A percentile compares a stretch with the other conserved stretches of the same genome.
Conservation (phyloP, 2,888 invertebrate species). For the Pseudolycoriella hygida region DNA sequence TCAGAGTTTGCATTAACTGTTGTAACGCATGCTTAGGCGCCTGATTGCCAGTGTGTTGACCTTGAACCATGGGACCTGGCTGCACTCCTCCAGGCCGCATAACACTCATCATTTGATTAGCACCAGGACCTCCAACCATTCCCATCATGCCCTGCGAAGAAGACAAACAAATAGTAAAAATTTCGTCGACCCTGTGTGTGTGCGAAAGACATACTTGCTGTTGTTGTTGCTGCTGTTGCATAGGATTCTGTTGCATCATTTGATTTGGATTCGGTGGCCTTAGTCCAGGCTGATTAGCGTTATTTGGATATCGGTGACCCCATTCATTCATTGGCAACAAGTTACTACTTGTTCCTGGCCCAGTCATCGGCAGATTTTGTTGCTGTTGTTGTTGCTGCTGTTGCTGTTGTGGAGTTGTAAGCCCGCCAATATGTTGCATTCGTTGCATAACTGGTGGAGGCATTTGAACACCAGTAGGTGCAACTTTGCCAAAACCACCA, state of each 20-base stretch:
- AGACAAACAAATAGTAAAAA: too few relatives aligned
- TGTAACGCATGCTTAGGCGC: slow-evolving; percentile 51
- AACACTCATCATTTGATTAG: slow-evolving; percentile 17
- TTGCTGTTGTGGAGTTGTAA: slow-evolving; percentile 20
- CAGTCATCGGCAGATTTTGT: slow-evolving; percentile 17
- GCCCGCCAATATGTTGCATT: slow-evolving; percentile 15
- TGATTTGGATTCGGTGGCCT: slow-evolving; percentile 32
- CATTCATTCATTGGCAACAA: slow-evolving; percentile 37
- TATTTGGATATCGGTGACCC: slow-evolving; percentile 32
- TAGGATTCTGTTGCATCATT: slow-evolving; percentile 27
- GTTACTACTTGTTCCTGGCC: slow-evolving; percentile 31
- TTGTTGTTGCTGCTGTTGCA: slow-evolving; percentile 21
- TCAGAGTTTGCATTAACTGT: slow-evolving; percentile 75
- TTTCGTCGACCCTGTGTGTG: too few relatives aligned
- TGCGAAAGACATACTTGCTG: background rate
- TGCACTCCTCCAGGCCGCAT: slow-evolving; percentile 12
- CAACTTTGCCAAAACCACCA: slow-evolving; percentile 55
- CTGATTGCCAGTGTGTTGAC: slow-evolving; percentile 21
- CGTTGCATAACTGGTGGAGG: slow-evolving; percentile 34
- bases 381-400: slow-evolving; percentile 27
- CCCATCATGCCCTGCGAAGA: slow-evolving; percentile 23
- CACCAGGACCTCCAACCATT: slow-evolving; percentile 19
- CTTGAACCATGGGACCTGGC: slow-evolving; percentile 19
- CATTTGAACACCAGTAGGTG: slow-evolving; percentile 33
- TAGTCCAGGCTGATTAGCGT: slow-evolving; percentile 24